phyloP scores from a whole-genome alignment of 2,113 vertebrate species.

The Diadophis punctatus region DNA sequence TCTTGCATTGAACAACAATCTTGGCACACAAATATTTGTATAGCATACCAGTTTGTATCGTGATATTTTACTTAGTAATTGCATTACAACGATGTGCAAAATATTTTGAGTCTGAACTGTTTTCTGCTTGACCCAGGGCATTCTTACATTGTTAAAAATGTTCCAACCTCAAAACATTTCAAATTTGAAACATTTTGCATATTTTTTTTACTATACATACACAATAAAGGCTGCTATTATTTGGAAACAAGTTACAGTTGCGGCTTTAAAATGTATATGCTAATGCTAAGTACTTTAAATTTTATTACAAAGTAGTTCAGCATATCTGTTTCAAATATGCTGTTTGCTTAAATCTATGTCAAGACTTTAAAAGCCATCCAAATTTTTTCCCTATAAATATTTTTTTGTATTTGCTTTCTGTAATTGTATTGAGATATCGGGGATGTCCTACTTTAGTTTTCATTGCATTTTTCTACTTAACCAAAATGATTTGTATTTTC shows the following conservation, averaged over 20 bases:
- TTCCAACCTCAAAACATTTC: neutral
- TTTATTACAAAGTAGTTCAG: constrained; percentile 8
- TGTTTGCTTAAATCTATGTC: neutral
- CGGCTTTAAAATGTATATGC: neutral
- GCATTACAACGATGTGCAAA: neutral
- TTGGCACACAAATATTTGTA: neutral
- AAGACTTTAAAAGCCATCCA: neutral
- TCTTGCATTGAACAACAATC: neutral
- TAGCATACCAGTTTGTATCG: constrained; percentile 17
- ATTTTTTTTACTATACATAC: neutral
- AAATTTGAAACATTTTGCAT: neutral
- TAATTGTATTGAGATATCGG: neutral
- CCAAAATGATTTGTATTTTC: neutral
- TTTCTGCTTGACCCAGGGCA: neutral
- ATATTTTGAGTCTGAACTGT: neutral
- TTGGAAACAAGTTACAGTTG: neutral
- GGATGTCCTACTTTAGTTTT: neutral
- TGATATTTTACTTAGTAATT: constrained; percentile 16
- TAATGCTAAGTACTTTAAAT: neutral
- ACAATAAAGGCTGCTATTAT: neutral
- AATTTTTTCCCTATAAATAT: neutral
- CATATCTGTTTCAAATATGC: constrained; percentile 28
- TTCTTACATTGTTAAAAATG: neutral
- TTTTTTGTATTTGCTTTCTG: neutral
- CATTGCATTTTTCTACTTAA: neutral